Base-by-base conservation (phyloP, 2,888 invertebrate species). In the Andrena praecox region DNA sequence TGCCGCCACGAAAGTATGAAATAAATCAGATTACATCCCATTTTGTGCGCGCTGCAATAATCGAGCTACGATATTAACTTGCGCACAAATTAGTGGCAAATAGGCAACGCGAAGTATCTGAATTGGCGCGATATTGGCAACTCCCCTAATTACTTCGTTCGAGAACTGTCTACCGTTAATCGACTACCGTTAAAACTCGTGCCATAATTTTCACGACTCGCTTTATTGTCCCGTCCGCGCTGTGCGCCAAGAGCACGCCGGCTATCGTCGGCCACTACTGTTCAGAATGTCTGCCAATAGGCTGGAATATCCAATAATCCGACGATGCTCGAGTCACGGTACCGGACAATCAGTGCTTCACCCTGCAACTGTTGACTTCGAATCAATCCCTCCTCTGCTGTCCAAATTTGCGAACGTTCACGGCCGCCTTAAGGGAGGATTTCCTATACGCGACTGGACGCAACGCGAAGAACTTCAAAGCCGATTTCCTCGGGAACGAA, bases 281-380 rank as follows among this genome's bases (percentile, higher is more conserved):
- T 35, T 50, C 10, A 35, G 59, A 66, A 77, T 60, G 66, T 59
- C 50, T 33, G 27, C 56, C 60, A n/a, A 67, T 48, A 42, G 42
- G 50, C 24, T 31, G 54, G 64, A 48, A 42, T 62, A 24, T 42
- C 50, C 74, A 5, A 54, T 74, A 67, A 74, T 67, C 52, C 66
- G 3, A 67, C 67, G 67, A 35, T 3, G 66, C 42, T 50, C 27
- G 48, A 42, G 50, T 50, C 48, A 10, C 77, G 64, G n/a, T 59
- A 33, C 42, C 56, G 48, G 24, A 64, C 71, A 33, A 72, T 52
- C 50, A 20, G 31, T 20, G 52, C 24, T 29, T 24, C 50, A 35
- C n/a, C 24, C 16, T 24, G 20, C n/a, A 52, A 66, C 42, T 67
- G 52, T 77, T 67, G n/a, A 52, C 48, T 7, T 31, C 20, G 35